Evolutionary conservation across 2,797 vertebrate species (phyloP).

Genomic region (Microctenopoma steveboyesi): DNA sequence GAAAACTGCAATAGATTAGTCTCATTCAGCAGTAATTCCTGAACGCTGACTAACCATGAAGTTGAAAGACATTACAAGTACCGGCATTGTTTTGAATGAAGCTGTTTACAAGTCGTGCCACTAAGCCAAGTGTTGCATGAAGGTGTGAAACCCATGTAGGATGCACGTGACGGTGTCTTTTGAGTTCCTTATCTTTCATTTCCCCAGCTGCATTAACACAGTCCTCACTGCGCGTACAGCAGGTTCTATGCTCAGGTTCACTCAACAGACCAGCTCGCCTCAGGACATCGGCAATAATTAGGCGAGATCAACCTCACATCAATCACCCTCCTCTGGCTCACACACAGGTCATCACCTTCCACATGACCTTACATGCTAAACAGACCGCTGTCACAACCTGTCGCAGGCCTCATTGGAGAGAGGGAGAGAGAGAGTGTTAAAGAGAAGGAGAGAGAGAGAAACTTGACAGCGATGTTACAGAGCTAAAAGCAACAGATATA

Average conservation of each 20-base stretch:
- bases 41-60: neutral
- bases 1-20: neutral
- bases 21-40: neutral
- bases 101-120: neutral
- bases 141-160: conserved; percentile 20
- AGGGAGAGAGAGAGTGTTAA: conserved; percentile 6
- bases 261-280: conserved; percentile 65
- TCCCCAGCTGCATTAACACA: conserved; percentile 24
- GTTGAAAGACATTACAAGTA: neutral
- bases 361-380: conserved; percentile 76
- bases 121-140: neutral
- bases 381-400: conserved; percentile 69
- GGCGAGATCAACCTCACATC: conserved; percentile 68
- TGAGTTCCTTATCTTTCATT: neutral
- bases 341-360: conserved; percentile 63
- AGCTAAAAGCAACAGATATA: conserved; percentile 18
- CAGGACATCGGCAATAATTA: conserved; percentile 77
- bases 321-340: conserved; percentile 63
- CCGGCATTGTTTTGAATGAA: neutral
- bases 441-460: conserved; percentile 16
- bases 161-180: too few relatives aligned
- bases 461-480: conserved; percentile 24
- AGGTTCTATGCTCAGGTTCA: conserved; percentile 52
- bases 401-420: conserved; percentile 53
- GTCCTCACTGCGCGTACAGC: conserved; percentile 19